Evolutionary conservation across 1,140 invertebrate species (phyloP).

Genomic region (Lasioglossum albipes): DNA sequence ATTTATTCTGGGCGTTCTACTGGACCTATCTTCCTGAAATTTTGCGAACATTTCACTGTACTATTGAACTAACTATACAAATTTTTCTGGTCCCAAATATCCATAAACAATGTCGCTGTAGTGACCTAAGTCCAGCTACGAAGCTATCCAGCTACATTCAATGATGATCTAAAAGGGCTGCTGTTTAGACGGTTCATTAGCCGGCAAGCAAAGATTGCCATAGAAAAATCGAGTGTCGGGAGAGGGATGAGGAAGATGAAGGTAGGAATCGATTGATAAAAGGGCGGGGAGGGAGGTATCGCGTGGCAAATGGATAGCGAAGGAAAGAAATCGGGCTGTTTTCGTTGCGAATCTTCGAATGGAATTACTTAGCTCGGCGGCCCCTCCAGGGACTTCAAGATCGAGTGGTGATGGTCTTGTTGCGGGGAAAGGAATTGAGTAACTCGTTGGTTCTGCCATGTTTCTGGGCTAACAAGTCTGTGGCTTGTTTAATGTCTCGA

Average conservation of each 20-base stretch:
- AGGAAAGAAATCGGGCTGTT: slow-evolving; percentile 2
- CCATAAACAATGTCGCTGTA: no score
- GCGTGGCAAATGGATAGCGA: not conserved
- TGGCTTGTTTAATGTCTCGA: slow-evolving; percentile 39
- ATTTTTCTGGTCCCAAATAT: no score
- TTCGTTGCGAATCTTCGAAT: slow-evolving; percentile 55
- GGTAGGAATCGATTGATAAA: not conserved
- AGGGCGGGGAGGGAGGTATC: not conserved
- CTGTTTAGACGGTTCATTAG: no score
- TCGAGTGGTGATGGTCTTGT: not conserved
- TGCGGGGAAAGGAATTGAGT: slow-evolving; percentile 11
- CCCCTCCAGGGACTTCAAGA: slow-evolving; percentile 42
- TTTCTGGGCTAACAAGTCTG: slow-evolving; percentile 54
- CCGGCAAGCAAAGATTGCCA: no score
- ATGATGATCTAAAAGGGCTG: no score
- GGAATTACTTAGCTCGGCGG: slow-evolving; percentile 60
- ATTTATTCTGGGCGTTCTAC: no score
- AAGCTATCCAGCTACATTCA: no score
- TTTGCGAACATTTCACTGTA: no score
- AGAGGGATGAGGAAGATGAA: not conserved
- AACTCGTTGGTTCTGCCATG: slow-evolving; percentile 27
- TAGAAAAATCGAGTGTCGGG: not conserved
- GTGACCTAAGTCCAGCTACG: no score
- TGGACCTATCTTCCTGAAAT: no score
- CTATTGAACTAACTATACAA: no score